Base-by-base conservation (phyloP, 2,113 vertebrate genomes). In the Globicephala melas region DNA sequence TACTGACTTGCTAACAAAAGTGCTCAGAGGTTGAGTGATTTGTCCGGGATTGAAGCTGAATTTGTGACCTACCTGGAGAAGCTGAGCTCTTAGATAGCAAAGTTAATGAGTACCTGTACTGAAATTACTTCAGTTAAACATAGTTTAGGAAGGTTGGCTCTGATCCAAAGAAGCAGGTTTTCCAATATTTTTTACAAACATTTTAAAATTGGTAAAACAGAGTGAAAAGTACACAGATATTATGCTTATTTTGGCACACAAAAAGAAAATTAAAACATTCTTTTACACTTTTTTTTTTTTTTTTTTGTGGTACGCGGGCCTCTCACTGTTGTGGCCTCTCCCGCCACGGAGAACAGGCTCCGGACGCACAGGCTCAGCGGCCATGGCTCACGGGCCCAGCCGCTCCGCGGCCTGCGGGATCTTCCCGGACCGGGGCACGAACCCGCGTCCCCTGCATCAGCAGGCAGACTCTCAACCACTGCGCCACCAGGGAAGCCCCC, bases 181-280 rank as follows among this genome's bases (percentile, higher is more conserved):
- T 65, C 12, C 5, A 87, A 91, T 31, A 33, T 70, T 84, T 83
- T 89, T 67, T 63, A 71, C 71, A 79, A 80, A 77, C 63, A 92
- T 62, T 85, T 84, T 47, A 10, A 84, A 94, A 94, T 18, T 70
- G 74, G 6, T 47, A 33, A 58, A 65, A 63, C 31, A 85, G 25
- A 82, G 17, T 92, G 55, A 95, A 96, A 96, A 88, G 55, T 86
- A 77, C 74, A 63, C 33, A 68, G 31, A 25, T 93, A 82, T 62
- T 84, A 67, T 96, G 25, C 20, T 85, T 71, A 95, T 83, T 94
- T 90, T 92, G 44, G 41, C 60, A 67, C 62, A 86, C 11, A 41
- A 85, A 85, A 93, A 89, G 87, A 74, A 87, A 90, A 80, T 65
- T 28, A 74, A 96, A 93, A 95, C 3, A 79, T 74, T 87, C 14